These are phyloP conservation scores for Eurypyga helias DNA, from an alignment of 2,113 vertebrate species.

Conservation along the genomic window DNA sequence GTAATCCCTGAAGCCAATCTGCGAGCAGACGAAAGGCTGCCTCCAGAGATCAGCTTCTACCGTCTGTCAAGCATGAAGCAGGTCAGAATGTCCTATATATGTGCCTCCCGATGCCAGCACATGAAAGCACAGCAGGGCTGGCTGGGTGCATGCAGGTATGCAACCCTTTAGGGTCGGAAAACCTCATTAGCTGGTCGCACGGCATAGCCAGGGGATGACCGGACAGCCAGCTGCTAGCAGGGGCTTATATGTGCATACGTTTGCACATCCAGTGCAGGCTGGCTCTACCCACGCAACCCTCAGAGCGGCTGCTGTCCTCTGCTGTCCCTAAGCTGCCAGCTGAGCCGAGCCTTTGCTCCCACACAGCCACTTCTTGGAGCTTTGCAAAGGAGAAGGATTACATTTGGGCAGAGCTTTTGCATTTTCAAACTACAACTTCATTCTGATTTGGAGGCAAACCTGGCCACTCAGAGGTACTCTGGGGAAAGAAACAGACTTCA, in stretches of 20 bases:
- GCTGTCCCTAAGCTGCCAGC: background rate
- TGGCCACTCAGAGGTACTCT: background rate
- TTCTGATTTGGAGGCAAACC: background rate
- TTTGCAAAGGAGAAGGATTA: background rate
- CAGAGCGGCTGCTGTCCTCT: rapidly evolving
- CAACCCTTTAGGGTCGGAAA: background rate
- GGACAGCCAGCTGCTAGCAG: background rate
- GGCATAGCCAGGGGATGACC: background rate
- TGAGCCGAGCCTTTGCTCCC: background rate
- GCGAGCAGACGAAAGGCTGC: background rate
- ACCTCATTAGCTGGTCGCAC: background rate
- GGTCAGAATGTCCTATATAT: background rate
- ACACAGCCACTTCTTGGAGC: background rate
- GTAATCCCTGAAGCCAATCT: background rate
- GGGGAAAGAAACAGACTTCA: background rate
- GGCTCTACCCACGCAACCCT: background rate
- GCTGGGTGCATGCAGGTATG: background rate
- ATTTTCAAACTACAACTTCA: background rate
- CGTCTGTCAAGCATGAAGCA: rapidly evolving
- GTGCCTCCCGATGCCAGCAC: background rate
- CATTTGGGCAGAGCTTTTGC: background rate
- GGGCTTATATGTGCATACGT: rapidly evolving
- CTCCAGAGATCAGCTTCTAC: background rate
- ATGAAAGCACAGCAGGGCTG: background rate
- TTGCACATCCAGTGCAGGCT: background rate